These are phyloP conservation scores for Chymomyza fuscimana DNA, from an alignment of 2,888 invertebrate genomes.

Conservation along the genomic window DNA sequence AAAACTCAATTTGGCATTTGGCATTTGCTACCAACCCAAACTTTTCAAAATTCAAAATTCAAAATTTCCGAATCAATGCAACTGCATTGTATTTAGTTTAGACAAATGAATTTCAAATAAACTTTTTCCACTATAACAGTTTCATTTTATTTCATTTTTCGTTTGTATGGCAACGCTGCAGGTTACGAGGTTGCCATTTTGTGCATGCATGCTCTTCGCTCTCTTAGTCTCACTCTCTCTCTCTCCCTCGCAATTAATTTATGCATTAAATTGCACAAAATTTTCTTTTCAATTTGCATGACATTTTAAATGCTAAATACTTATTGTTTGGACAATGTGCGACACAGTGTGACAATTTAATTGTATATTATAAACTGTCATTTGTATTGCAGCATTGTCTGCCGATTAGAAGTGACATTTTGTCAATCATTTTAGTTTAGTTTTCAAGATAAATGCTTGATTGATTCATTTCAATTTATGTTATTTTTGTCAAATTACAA, in stretches of 20 bases:
- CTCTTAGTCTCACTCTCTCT: background rate
- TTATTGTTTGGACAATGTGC: background rate
- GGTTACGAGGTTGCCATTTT: too few relatives aligned
- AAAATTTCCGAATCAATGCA: background rate
- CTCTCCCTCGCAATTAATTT: slow-evolving; percentile 60
- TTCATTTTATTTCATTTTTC: slow-evolving; percentile 41
- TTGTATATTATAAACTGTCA: background rate
- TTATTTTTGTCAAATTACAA: background rate
- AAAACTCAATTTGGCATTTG: slow-evolving; percentile 9
- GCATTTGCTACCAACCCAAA: background rate
- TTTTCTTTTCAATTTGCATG: slow-evolving; percentile 56
- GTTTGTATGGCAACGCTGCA: background rate
- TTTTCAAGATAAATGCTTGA: background rate
- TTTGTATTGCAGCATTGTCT: background rate
- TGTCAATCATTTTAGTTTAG: background rate
- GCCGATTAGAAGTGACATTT: background rate
- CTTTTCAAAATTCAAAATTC: background rate
- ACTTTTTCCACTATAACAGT: slow-evolving; percentile 44
- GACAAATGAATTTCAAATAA: slow-evolving; percentile 64
- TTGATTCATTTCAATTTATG: background rate
- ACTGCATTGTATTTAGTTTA: slow-evolving; percentile 67
- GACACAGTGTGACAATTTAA: background rate
- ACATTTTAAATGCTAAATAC: slow-evolving; percentile 32
- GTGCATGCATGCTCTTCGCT: slow-evolving; percentile 41
- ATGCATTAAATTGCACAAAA: slow-evolving; percentile 62